These are phyloP conservation scores for Oceanodroma leucorhoa DNA, from an alignment of 2,797 vertebrate species.

Conservation along the genomic window DNA sequence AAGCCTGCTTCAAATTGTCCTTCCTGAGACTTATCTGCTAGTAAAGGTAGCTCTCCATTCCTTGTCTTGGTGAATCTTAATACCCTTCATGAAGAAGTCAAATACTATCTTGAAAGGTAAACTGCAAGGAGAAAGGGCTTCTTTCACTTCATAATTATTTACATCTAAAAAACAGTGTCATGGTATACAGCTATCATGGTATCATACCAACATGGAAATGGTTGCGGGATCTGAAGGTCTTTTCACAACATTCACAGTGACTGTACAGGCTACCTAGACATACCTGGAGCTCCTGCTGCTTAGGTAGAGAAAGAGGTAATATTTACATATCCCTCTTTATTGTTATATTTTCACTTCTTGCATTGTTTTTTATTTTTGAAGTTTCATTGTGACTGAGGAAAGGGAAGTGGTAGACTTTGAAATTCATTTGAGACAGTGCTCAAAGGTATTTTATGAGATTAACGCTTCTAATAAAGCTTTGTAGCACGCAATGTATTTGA, in stretches of 20 bases:
- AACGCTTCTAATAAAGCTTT: neutral
- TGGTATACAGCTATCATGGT: neutral
- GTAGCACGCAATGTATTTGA: neutral
- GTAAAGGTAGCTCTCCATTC: neutral
- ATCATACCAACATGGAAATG: neutral
- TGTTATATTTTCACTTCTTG: constrained; percentile 27
- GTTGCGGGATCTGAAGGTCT: neutral
- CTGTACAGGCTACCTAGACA: neutral
- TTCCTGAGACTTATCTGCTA: neutral
- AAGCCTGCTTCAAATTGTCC: neutral
- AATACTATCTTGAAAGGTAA: neutral
- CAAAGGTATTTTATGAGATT: neutral
- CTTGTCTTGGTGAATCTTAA: neutral
- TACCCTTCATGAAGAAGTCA: neutral
- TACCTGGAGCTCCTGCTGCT: neutral
- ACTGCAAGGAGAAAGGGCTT: neutral
- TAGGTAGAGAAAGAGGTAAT: neutral
- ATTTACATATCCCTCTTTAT: neutral
- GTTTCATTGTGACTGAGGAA: neutral
- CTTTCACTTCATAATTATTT: neutral
- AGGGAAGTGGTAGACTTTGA: neutral
- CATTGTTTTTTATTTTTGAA: neutral
- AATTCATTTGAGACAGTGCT: neutral
- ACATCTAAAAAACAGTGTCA: neutral
- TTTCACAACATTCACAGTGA: neutral